Conservation (phyloP, 2,113 vertebrate genomes). For the Bombycilla garrulus region DNA sequence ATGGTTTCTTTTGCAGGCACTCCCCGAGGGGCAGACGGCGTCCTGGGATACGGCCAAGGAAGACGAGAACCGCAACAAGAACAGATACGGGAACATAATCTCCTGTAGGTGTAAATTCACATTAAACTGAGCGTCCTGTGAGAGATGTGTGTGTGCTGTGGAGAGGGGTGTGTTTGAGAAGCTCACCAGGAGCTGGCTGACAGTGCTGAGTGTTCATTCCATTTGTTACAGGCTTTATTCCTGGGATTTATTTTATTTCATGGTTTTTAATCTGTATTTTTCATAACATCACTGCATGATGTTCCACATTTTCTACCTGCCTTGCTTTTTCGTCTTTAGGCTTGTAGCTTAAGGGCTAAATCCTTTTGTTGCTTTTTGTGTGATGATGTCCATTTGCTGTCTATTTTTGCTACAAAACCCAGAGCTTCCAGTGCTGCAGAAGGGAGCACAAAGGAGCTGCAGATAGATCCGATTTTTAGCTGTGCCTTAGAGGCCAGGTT, state of each 20-base stretch:
- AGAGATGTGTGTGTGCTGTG: not conserved
- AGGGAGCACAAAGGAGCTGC: not conserved
- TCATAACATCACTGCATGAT: not conserved
- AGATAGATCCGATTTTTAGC: not conserved
- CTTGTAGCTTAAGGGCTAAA: not conserved
- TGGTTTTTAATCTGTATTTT: not conserved
- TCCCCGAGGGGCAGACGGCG: slow-evolving; percentile 93
- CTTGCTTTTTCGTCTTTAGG: not conserved
- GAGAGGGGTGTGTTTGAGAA: not conserved
- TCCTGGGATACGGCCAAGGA: slow-evolving; percentile 98
- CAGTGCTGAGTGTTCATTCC: not conserved
- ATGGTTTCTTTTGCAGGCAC: slow-evolving; percentile 78
- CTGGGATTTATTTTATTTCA: not conserved
- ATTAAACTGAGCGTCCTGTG: not conserved
- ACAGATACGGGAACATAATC: slow-evolving; percentile 98
- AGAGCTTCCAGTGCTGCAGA: not conserved
- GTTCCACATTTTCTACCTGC: not conserved
- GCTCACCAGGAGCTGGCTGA: not conserved
- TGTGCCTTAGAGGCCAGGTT: not conserved
- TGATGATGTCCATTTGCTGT: not conserved
- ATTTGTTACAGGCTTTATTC: not conserved
- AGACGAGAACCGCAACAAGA: slow-evolving; percentile 97
- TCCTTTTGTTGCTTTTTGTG: not conserved
- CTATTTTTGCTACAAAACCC: not conserved
- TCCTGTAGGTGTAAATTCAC: slow-evolving; percentile 89